Evolutionary conservation across 2,113 vertebrate species (phyloP), one percentile per base, ranked within the genome.

Genomic region (Ceyx melanurus): DNA sequence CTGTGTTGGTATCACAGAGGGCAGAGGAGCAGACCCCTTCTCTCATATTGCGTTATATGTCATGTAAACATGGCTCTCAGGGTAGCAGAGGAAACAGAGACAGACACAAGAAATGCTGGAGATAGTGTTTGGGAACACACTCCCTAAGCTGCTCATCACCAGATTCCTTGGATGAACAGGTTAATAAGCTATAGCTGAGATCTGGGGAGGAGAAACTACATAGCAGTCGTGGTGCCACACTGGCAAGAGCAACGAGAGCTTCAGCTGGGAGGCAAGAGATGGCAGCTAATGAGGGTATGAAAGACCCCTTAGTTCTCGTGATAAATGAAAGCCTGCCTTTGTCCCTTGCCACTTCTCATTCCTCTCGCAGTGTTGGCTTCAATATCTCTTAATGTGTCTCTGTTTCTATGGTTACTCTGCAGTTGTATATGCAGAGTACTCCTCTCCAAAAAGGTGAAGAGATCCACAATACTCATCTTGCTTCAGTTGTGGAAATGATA

Each of bases 401-500:
- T 72, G 74, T 90, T 90, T 81, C 90, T 72, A 73, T 72, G 83
- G 82, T 81, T 87, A 87, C 79, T 37, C 16, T 40, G 58, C 20
- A 62, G 37, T 37, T 33, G 37, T 58, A 50, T 18, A 22, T 17
- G 22, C 33, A 42, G 28, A 67, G 18, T 56, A 48, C 6, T 64
- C 28, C 21, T 45, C 60, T 77, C 50, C 75, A 77, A 31, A 81
- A 45, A 40, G 56, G 26, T 82, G 29, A 58, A 72, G 43, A 76
- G 29, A 67, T 54, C 33, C 19, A 53, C 19, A 64, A 16, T 19
- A 17, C 61, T 72, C 28, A 12, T 26, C 60, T 54, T 35, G 35
- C 31, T 51, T 25, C 40, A 73, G 17, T 11, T 77, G 20, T 23
- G 22, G 51, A 68, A 48, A 60, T 3, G 20, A 13, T 64, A 23